Evolutionary conservation across 2,888 invertebrate genomes (phyloP).

Genomic region (Cantharis lateralis): DNA sequence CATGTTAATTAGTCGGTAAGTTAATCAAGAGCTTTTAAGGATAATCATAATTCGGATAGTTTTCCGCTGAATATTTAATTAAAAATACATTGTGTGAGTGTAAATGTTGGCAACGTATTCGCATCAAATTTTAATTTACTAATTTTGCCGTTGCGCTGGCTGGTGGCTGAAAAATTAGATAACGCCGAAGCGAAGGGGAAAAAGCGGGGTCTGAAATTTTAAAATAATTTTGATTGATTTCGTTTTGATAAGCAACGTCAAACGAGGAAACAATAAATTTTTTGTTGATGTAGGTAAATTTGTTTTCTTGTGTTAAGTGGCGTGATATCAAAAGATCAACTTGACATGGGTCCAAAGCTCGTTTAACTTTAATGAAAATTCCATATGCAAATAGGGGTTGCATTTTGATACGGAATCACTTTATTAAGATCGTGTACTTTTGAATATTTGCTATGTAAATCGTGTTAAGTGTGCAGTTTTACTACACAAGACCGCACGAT

Average conservation of each 20-base stretch:
- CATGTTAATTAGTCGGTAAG: neutral
- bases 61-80: neutral
- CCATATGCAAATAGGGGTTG: slow-evolving; percentile 1
- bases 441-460: neutral
- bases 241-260: neutral
- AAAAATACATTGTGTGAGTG: neutral
- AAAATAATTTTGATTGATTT: neutral
- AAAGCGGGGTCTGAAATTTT: neutral
- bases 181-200: neutral
- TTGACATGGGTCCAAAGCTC: slow-evolving; percentile 2
- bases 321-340: slow-evolving; percentile 2
- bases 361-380: slow-evolving; percentile 5
- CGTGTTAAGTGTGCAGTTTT: neutral
- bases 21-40: neutral
- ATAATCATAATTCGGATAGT: neutral
- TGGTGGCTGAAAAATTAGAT: neutral
- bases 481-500: neutral
- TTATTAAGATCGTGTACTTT: slow-evolving; percentile 1
- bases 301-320: neutral
- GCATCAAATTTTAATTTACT: neutral
- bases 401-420: neutral
- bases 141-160: neutral
- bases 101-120: neutral
- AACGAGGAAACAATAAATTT: neutral
- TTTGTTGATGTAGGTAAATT: slow-evolving; percentile 2